A percentile compares a stretch with the other conserved stretches of the same genome.
Conservation (phyloP, 2,113 vertebrate species). For the Mustela nigripes region DNA sequence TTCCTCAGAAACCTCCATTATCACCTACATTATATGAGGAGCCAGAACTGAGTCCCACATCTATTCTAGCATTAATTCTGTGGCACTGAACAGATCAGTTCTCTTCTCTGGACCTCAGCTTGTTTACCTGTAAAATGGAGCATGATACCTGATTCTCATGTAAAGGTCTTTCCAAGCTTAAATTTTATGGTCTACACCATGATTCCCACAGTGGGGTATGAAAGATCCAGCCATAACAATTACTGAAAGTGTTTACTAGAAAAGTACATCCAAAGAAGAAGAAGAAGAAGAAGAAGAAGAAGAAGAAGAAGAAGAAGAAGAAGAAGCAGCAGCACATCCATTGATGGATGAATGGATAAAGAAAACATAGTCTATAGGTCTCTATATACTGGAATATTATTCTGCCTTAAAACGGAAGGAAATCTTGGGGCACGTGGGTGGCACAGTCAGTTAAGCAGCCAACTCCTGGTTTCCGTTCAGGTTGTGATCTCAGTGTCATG, state of each 20-base stretch:
- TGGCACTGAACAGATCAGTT: not conserved
- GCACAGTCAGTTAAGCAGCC: not conserved
- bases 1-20: not conserved
- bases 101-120: not conserved
- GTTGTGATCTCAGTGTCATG: not conserved
- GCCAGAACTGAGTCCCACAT: not conserved
- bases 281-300: not conserved
- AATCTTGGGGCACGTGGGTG: not conserved
- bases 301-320: too few species aligned
- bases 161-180: not conserved
- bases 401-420: not conserved
- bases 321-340: not conserved
- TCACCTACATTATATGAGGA: not conserved
- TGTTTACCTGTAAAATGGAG: conserved; percentile 41
- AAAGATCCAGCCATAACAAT: conserved; percentile 19
- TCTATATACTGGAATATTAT: not conserved
- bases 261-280: not conserved
- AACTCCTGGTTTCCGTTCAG: not conserved
- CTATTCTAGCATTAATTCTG: not conserved
- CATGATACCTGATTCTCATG: not conserved
- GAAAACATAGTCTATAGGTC: not conserved
- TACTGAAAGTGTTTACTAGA: not conserved
- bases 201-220: conserved; percentile 9
- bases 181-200: not conserved
- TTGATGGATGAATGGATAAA: not conserved